Evolutionary conservation across 2,888 invertebrate species (phyloP).

Genomic region (Heliconius sara): DNA sequence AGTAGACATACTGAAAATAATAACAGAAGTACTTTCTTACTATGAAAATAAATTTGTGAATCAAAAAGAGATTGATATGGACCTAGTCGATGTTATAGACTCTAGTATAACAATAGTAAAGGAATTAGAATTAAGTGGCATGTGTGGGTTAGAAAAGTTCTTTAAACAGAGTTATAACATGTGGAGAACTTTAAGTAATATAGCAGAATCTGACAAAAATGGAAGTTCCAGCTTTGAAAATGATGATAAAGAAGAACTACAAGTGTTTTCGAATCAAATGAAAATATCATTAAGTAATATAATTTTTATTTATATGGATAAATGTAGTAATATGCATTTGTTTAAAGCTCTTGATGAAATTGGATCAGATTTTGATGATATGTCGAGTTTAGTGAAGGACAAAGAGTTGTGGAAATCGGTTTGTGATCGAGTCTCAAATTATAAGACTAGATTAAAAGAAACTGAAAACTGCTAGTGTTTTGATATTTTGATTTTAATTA

Average conservation of each 20-base stretch:
- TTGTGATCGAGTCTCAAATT: constrained; percentile 59
- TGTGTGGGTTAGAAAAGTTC: constrained; percentile 61
- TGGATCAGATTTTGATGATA: constrained; percentile 62
- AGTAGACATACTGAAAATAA: constrained; percentile 59
- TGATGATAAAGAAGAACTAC: constrained; percentile 61
- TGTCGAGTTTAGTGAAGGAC: constrained; percentile 59
- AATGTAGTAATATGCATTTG: constrained; percentile 65
- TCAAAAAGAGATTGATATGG: constrained; percentile 70
- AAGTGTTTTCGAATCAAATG: constrained; percentile 62
- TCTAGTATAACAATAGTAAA: constrained; percentile 64
- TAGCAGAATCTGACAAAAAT: constrained; percentile 60
- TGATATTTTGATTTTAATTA: constrained; percentile 3
- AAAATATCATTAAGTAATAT: constrained; percentile 61
- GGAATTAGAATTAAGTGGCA: constrained; percentile 58
- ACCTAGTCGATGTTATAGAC: constrained; percentile 70
- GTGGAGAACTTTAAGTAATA: constrained; percentile 64
- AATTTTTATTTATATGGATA: constrained; percentile 66
- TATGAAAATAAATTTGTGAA: constrained; percentile 69
- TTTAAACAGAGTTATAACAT: constrained; percentile 66
- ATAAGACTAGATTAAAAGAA: constrained; percentile 66
- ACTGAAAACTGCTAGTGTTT: constrained; percentile 61
- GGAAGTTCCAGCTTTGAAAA: constrained; percentile 62
- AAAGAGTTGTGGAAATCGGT: constrained; percentile 57
- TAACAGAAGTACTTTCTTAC: constrained; percentile 65
- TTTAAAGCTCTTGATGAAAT: constrained; percentile 61